A percentile compares a stretch with the other conserved stretches of the same genome.
phyloP scores from a whole-genome alignment of 2,888 invertebrate species.

The Ashinkailepas kermadecensis region DNA sequence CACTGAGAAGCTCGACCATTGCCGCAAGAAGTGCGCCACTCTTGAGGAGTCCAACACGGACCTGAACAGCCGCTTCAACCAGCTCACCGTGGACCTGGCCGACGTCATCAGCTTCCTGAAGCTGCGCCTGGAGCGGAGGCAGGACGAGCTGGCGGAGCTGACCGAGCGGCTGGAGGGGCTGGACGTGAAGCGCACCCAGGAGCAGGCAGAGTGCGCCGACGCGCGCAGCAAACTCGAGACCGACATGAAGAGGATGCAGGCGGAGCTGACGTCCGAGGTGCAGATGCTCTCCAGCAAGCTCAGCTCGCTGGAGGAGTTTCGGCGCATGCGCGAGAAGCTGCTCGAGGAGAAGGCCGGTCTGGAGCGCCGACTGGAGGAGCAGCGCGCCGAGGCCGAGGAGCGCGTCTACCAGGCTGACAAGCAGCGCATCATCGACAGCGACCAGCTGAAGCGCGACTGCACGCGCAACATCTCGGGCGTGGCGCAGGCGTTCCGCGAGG shows the following conservation, averaged over 20 bases:
- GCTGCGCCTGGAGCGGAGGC: slow-evolving; percentile 1
- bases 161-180: slow-evolving; percentile 8
- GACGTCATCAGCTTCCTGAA: slow-evolving; percentile 23
- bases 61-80: neutral
- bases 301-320: slow-evolving; percentile 13
- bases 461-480: neutral
- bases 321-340: slow-evolving; percentile 21
- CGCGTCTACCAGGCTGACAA: neutral
- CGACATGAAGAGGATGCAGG: slow-evolving; percentile 18
- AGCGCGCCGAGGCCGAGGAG: slow-evolving; percentile 3
- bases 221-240: neutral
- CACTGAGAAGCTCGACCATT: slow-evolving; percentile 9
- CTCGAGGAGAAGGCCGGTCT: neutral
- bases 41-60: neutral
- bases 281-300: slow-evolving; percentile 16
- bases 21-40: neutral
- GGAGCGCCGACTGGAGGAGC: neutral
- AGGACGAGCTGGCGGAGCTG: slow-evolving; percentile 8
- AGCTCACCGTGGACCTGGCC: neutral
- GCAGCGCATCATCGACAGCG: slow-evolving; percentile 17
- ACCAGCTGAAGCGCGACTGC: slow-evolving; percentile 4
- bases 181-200: neutral
- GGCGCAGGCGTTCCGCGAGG: slow-evolving; percentile 4
- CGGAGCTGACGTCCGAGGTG: slow-evolving; percentile 7
- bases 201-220: neutral